Conservation (phyloP, 92 coral and sea anemone genomes). For the Paramuricea clavata region DNA sequence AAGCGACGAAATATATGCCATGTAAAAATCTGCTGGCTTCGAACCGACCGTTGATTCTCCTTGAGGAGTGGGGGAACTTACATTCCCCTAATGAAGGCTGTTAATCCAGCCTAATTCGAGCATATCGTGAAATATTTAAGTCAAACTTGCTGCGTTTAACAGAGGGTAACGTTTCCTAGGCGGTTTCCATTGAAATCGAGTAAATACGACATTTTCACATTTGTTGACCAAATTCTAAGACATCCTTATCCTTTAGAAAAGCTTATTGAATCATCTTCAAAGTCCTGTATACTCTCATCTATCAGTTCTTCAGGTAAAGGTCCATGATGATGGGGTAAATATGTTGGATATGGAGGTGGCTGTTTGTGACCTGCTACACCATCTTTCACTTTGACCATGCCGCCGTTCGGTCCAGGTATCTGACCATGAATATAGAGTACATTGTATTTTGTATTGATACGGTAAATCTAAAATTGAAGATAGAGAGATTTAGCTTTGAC, state of each 20-base stretch:
- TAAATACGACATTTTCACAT: background rate
- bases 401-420: conserved; percentile 92
- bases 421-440: conserved; percentile 91
- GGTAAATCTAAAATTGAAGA: conserved; percentile 74
- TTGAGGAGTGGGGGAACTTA: too few species aligned
- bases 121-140: too few species aligned
- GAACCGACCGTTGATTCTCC: too few species aligned
- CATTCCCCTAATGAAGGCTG: too few species aligned
- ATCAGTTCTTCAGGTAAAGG: conserved; percentile 86
- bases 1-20: too few species aligned
- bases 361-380: conserved; percentile 79
- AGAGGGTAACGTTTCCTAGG: too few species aligned
- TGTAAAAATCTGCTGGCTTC: too few species aligned
- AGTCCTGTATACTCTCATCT: conserved; percentile 87
- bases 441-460: conserved; percentile 93
- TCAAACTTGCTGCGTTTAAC: background rate
- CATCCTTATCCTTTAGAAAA: conserved; percentile 58
- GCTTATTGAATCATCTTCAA: conserved; percentile 79
- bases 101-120: too few species aligned
- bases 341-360: conserved; percentile 98
- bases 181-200: too few species aligned
- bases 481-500: too few species aligned
- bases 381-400: conserved; percentile 78
- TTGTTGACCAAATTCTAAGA: background rate
- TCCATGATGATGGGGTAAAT: conserved; percentile 78